Evolutionary conservation across 2,113 vertebrate species (phyloP).

Genomic region (Phylloscopus trochilus): DNA sequence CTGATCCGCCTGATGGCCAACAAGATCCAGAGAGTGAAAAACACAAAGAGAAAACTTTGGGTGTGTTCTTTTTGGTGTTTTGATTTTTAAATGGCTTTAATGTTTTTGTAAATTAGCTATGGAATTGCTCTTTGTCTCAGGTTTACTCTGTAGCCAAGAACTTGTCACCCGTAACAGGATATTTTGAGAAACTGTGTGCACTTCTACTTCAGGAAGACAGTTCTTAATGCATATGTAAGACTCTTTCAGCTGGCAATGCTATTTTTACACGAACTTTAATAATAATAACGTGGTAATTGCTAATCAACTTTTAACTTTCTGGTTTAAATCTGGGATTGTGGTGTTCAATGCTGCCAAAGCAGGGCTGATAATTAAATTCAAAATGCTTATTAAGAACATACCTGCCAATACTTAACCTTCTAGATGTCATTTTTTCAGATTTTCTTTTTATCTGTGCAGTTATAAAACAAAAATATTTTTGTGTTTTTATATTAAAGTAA

Average conservation of each 20-base stretch:
- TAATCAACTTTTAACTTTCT: not conserved
- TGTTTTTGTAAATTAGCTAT: not conserved
- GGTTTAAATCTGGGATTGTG: not conserved
- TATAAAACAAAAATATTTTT: not conserved
- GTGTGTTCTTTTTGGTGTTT: conserved; percentile 58
- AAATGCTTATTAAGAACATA: not conserved
- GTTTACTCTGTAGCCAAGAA: not conserved
- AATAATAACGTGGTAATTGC: not conserved
- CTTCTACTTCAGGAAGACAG: not conserved
- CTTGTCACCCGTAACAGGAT: not conserved
- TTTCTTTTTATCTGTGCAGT: not conserved
- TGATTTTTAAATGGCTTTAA: not conserved
- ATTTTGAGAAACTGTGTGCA: not conserved
- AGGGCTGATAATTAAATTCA: not conserved
- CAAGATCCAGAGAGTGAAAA: conserved; percentile 81
- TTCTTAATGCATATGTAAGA: conserved; percentile 4
- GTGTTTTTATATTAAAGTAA: not conserved
- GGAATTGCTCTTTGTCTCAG: not conserved
- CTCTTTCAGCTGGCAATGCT: not conserved
- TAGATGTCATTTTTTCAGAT: not conserved
- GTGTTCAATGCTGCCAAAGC: not conserved
- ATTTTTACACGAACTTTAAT: not conserved
- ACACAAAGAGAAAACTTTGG: conserved; percentile 85
- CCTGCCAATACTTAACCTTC: not conserved
- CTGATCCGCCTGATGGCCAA: conserved; percentile 83